phyloP scores from a whole-genome alignment of 1,140 invertebrate genomes.

The Drosophila lacertosa region DNA sequence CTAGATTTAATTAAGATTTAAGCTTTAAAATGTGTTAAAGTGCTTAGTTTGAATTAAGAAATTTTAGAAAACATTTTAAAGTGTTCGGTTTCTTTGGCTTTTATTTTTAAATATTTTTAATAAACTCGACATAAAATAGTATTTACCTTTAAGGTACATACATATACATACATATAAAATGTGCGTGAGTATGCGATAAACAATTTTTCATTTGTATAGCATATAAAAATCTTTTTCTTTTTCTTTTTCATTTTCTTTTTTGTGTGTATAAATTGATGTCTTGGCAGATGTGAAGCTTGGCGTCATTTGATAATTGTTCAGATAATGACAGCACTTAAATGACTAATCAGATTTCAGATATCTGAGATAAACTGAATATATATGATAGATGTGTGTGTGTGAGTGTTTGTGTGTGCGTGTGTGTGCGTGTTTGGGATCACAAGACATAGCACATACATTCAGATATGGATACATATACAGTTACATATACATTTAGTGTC shows the following conservation, averaged over 20 bases:
- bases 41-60: too few relatives aligned
- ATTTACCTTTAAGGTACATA: conserved; percentile 12
- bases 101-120: conserved; percentile 18
- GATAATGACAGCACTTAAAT: conserved; percentile 10
- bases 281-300: not conserved
- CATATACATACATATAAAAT: conserved; percentile 5
- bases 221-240: not conserved
- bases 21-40: too few relatives aligned
- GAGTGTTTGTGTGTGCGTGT: not conserved
- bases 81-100: conserved; percentile 35
- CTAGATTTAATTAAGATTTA: too few relatives aligned
- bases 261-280: not conserved
- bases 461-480: conserved; percentile 35
- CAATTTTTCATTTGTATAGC: not conserved
- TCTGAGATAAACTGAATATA: too few relatives aligned
- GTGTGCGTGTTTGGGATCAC: not conserved
- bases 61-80: too few relatives aligned
- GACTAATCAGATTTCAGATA: conserved; percentile 9
- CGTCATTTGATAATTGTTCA: conserved; percentile 11
- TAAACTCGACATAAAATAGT: conserved; percentile 28
- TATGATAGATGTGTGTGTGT: not conserved
- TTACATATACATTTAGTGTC: conserved; percentile 26
- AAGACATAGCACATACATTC: conserved; percentile 5
- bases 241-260: not conserved
- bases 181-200: conserved; percentile 31